A percentile compares a stretch with the other conserved stretches of the same genome.
These are phyloP conservation scores for Spatulosminthurus flaviceps DNA, from an alignment of 2,888 invertebrate genomes.

Conservation along the genomic window DNA sequence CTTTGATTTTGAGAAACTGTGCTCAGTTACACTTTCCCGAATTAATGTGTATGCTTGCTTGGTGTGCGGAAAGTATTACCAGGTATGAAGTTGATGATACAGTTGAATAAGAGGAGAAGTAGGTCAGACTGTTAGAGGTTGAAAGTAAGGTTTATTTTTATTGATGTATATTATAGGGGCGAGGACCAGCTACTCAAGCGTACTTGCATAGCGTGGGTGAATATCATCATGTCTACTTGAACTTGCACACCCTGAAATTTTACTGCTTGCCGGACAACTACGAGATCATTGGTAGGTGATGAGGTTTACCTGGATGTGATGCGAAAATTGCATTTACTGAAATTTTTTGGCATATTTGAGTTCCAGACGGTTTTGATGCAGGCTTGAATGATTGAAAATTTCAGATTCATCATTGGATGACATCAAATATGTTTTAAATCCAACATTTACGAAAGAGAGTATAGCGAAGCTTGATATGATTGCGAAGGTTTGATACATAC, in stretches of 20 bases:
- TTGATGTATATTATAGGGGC: slow-evolving; percentile 72
- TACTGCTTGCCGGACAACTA: slow-evolving; percentile 99
- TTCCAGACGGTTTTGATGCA: too few species aligned
- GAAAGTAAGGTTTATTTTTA: too few species aligned
- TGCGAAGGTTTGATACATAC: slow-evolving; percentile 75
- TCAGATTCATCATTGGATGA: slow-evolving; percentile 95
- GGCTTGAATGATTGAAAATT: slow-evolving; percentile 61
- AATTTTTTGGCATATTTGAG: too few species aligned
- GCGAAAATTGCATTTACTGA: not conserved
- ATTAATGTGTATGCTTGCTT: slow-evolving; percentile 99
- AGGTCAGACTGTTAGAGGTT: too few species aligned
- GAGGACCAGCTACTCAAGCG: slow-evolving; percentile 97
- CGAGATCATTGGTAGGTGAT: slow-evolving; percentile 87
- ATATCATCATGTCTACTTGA: slow-evolving; percentile 97
- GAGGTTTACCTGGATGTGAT: too few species aligned
- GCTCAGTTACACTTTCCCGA: slow-evolving; percentile 95
- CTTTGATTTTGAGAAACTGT: slow-evolving; percentile 99
- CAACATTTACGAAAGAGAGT: slow-evolving; percentile 87
- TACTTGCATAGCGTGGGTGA: slow-evolving; percentile 99
- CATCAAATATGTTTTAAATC: slow-evolving; percentile 97
- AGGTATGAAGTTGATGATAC: slow-evolving; percentile 67
- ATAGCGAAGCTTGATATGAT: slow-evolving; percentile 82
- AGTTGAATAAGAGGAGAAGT: too few species aligned
- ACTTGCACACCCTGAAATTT: slow-evolving; percentile 94
- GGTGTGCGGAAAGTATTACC: slow-evolving; percentile 98